Evolutionary conservation across 1,140 invertebrate species (phyloP), one percentile per base, ranked within the genome.

Genomic region (Tetramorium parvispinum): DNA sequence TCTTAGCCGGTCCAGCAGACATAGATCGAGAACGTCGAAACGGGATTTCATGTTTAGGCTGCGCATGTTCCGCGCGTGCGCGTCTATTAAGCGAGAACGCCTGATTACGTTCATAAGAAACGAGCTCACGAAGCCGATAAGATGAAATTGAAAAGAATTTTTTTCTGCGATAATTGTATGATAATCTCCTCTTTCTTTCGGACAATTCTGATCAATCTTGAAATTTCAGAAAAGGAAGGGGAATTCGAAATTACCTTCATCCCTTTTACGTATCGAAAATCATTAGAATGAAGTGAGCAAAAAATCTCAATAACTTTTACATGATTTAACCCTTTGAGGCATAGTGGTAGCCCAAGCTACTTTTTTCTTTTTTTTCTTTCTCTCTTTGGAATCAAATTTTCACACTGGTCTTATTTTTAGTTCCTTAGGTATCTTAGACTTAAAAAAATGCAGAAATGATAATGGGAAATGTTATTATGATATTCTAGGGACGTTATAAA

Each of bases 21-120:
- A 53, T 76, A 82, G 85, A 91, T 89, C 79, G 90, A 70, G 86
- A 89, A 89, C 73, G 83, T 88, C 86, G 75, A 89, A 91, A 91
- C 90, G 86, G 90, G 83, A 89, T 89, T 91, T 91, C 79, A 82
- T 53, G 89, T 91, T 88, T 81, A 78, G 82, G 71, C 66, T 53
- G 51, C 32, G 46, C 46, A 49, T 27, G 18, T 55, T 85, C 3
- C 51, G 57, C 46, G 65, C 85, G 81, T 87, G 53, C 73, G 73
- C 32, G 37, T 59, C 21, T 76, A 59, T 57, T 75, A 59, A 75
- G 53, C 57, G 40, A 77, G 24, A 3, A 63, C 13, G 16, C 59
- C 49, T 78, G 59, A 78, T 78, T 65, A 49, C 18, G 59, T 11
- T 65, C 57, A 11, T 63, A 66, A 65, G 11, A 78, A 65, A 65